Conservation (phyloP, 1,140 invertebrate species). For the Plectrocnemia conspersa region DNA sequence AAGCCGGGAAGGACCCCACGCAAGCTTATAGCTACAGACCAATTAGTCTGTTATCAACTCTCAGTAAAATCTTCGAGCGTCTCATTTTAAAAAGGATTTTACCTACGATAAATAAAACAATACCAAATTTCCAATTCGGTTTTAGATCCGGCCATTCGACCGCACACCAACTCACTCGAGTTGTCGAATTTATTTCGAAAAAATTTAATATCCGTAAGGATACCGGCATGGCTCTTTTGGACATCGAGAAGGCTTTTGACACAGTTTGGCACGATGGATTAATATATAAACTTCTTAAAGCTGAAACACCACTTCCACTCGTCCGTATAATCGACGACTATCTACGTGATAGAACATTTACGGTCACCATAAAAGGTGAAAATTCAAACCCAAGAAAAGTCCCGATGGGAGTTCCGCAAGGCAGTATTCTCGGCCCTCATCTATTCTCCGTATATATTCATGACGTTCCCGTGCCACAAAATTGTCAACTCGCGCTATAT, state of each 20-base stretch:
- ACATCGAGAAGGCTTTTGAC: constrained; percentile 41
- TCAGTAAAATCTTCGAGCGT: constrained; percentile 39
- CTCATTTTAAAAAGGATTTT: constrained; percentile 31
- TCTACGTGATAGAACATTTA: constrained; percentile 5
- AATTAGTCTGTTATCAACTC: constrained; percentile 39
- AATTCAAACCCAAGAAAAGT: constrained; percentile 37
- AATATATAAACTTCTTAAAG: constrained; percentile 35
- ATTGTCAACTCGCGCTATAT: constrained; percentile 29
- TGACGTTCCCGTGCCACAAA: constrained; percentile 33
- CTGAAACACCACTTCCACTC: constrained; percentile 27
- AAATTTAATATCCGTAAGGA: constrained; percentile 33
- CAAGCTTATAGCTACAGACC: constrained; percentile 36
- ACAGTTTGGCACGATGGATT: constrained; percentile 39
- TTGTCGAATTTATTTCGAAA: constrained; percentile 38
- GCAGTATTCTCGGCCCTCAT: constrained; percentile 36
- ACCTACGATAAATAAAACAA: constrained; percentile 24
- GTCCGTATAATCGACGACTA: constrained; percentile 26
- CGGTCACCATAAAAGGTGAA: neutral
- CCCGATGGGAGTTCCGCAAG: too few relatives aligned
- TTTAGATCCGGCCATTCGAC: constrained; percentile 40
- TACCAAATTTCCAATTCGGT: constrained; percentile 41
- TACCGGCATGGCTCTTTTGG: constrained; percentile 36
- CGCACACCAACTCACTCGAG: constrained; percentile 38
- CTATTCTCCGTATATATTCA: constrained; percentile 36
- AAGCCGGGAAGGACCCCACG: constrained; percentile 38